Evolutionary conservation across 2,797 vertebrate species (phyloP).

Genomic region (Garrulus glandarius): DNA sequence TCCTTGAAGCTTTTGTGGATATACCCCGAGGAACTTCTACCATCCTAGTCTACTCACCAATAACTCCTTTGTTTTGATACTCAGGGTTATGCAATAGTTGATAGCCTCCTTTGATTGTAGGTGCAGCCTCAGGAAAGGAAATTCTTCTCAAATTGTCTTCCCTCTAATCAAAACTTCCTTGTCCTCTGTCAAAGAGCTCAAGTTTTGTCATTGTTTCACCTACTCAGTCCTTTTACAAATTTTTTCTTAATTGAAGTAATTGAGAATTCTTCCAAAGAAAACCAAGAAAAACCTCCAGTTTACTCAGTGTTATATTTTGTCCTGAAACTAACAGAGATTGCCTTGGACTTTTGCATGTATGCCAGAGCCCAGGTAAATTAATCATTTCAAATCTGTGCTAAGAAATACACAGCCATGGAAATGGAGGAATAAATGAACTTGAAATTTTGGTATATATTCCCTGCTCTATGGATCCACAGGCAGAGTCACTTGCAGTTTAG

Average conservation of each 20-base stretch:
- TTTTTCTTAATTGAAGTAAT: not conserved
- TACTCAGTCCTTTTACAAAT: not conserved
- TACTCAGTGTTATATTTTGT: not conserved
- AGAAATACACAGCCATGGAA: not conserved
- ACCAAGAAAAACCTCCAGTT: not conserved
- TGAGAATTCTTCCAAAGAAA: not conserved
- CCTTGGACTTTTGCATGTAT: not conserved
- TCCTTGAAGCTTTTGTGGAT: not conserved
- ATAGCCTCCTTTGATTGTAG: not conserved
- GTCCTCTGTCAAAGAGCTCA: not conserved
- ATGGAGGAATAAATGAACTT: not conserved
- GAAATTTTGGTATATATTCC: not conserved
- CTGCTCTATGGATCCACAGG: not conserved
- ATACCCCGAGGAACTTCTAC: not conserved
- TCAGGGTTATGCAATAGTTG: not conserved
- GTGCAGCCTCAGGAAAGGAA: not conserved
- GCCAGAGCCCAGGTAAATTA: not conserved
- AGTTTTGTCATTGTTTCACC: not conserved
- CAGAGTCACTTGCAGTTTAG: not conserved
- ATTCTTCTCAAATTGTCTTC: not conserved
- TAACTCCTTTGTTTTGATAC: not conserved
- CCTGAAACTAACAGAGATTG: not conserved
- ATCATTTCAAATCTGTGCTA: not conserved
- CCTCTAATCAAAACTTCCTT: not conserved
- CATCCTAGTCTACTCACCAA: not conserved